Conservation (phyloP, 2,888 invertebrate species). For the Amphimallon solstitiale region DNA sequence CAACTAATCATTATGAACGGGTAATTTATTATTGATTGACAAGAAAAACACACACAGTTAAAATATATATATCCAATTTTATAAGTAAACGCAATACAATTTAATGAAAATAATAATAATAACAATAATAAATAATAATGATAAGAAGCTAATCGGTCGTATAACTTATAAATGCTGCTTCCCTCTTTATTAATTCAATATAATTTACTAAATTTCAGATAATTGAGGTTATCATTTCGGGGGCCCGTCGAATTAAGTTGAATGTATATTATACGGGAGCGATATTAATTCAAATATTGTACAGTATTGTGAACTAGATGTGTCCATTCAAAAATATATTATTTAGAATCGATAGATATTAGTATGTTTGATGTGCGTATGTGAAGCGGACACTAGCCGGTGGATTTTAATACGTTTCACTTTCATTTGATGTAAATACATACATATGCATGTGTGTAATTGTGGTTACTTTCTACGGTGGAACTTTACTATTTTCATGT, state of each 20-base stretch:
- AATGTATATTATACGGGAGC: neutral
- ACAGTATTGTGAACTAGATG: neutral
- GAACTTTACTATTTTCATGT: too few relatives aligned
- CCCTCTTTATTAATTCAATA: conserved; percentile 23
- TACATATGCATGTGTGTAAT: too few relatives aligned
- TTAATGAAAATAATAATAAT: neutral
- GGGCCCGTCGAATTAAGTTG: neutral
- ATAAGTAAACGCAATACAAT: conserved; percentile 4
- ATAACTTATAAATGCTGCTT: conserved; percentile 3
- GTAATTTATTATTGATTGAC: conserved; percentile 22
- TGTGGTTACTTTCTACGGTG: too few relatives aligned
- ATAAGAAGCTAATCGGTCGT: neutral
- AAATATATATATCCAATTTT: conserved; percentile 20
- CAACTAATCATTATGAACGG: too few relatives aligned
- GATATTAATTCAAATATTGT: neutral
- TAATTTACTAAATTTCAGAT: conserved; percentile 34
- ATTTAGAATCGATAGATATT: conserved; percentile 4
- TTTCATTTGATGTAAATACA: neutral
- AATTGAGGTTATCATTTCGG: conserved; percentile 29
- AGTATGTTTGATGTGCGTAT: neutral
- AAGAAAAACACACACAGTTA: conserved; percentile 8
- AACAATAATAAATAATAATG: conserved; percentile 23
- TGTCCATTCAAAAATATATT: neutral
- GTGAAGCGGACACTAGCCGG: neutral
- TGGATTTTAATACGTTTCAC: neutral